Evolutionary conservation across 2,797 vertebrate species (phyloP).

Genomic region (Oryzias sinensis): DNA sequence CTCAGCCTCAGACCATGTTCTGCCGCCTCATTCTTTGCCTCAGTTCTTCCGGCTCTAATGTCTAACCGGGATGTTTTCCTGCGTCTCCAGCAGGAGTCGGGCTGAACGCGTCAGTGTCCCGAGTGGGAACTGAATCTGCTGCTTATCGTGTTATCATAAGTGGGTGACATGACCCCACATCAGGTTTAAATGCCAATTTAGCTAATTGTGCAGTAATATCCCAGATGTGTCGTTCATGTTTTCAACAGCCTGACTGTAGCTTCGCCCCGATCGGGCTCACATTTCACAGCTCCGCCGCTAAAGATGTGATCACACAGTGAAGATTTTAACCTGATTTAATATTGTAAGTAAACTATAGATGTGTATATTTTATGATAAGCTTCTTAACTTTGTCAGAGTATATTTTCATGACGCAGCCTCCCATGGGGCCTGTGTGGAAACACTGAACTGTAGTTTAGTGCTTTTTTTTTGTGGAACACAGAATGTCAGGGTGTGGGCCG

Average conservation of each 20-base stretch:
- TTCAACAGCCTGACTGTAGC: conserved; percentile 3
- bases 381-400: conserved; percentile 39
- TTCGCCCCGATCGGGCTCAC: background rate
- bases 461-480: conserved; percentile 4
- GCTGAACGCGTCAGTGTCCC: background rate
- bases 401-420: conserved; percentile 49
- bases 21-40: background rate
- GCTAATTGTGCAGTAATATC: conserved; percentile 2
- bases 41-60: background rate
- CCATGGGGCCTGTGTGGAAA: conserved; percentile 31
- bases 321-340: conserved; percentile 17
- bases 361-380: conserved; percentile 46
- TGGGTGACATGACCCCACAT: background rate
- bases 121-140: background rate
- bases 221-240: conserved; percentile 1
- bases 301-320: conserved; percentile 3
- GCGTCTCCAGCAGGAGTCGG: background rate
- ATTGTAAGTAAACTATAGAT: conserved; percentile 31
- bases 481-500: background rate
- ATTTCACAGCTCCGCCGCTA: conserved; percentile 5
- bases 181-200: conserved; percentile 5
- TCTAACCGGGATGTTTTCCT: background rate
- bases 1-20: too few species aligned
- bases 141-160: conserved; percentile 5
- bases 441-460: conserved; percentile 5